Base-by-base conservation (phyloP, 2,797 vertebrate species). In the Pteropus rufus region DNA sequence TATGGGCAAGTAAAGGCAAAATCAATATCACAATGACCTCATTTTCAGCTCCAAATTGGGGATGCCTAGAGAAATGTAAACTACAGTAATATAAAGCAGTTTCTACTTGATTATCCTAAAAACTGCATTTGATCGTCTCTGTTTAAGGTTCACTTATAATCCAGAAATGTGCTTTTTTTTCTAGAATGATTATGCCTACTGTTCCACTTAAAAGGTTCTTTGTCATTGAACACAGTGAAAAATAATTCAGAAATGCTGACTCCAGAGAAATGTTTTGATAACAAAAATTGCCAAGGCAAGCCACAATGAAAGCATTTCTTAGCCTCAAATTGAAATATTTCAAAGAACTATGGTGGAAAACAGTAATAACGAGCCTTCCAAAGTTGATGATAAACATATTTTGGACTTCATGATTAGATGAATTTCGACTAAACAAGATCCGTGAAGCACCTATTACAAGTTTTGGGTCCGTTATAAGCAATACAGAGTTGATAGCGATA, bases 171-270 rank as follows among this genome's bases (percentile, higher is more conserved):
- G 31, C 1, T 84, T 93, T 60, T 44, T 18, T 92, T 52, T 1
- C 92, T 91, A 67, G 62, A 96, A 83, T 49, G n/a, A 94, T 89
- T 88, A 62, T 76, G 26, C 49, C 70, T 79, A 72, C 69, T 58
- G 9, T 96, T 89, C 73, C 76, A 91, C 54, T 94, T 95, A 75
- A 95, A 95, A 94, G 56, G 24, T 34, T 58, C 46, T 86, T 86
- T 73, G 91, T 93, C 89, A 94, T 36, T 86, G 86, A 95, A 60
- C 70, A 81, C 34, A 44, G 72, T 86, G 70, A 79, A 95, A 96
- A 83, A 82, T 81, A 89, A 95, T 93, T 73, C 58, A 93, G 44
- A 94, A 81, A 44, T 77, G 85, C 93, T 94, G 82, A 95, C 75
- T 91, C 83, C 14, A 65, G 67, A 84, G 60, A 92, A 90, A 96